phyloP scores from a whole-genome alignment of 2,888 invertebrate species.

The Aricia artaxerxes region DNA sequence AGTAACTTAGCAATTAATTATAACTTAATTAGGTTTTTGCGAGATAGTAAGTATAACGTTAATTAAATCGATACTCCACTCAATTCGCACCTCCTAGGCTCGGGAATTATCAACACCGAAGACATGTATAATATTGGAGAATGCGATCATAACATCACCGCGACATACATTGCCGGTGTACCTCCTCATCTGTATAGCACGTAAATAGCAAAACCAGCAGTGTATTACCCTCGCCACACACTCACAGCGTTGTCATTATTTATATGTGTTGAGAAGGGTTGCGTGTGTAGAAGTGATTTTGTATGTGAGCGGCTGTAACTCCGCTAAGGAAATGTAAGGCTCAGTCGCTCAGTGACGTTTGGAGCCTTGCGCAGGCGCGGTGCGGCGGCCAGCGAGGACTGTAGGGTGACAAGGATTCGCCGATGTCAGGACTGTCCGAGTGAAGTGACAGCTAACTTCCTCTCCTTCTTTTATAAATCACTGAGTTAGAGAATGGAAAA shows the following conservation, averaged over 20 bases:
- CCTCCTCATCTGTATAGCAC: background rate
- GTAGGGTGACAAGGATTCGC: conserved; percentile 52
- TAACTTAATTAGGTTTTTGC: background rate
- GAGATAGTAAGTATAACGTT: background rate
- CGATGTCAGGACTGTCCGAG: conserved; percentile 34
- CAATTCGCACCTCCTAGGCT: conserved; percentile 40
- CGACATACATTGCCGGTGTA: conserved; percentile 39
- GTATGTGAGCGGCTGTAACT: conserved; percentile 49
- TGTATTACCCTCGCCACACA: background rate
- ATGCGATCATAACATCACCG: conserved; percentile 52
- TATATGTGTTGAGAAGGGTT: conserved; percentile 29
- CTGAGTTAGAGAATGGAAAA: background rate
- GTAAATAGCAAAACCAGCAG: background rate
- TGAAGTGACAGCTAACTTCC: background rate
- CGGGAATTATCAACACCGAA: conserved; percentile 55
- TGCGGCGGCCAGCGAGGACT: conserved; percentile 56
- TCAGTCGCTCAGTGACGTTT: conserved; percentile 55
- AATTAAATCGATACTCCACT: conserved; percentile 20
- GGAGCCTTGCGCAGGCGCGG: conserved; percentile 65
- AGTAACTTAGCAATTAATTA: background rate
- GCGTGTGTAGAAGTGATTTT: conserved; percentile 38
- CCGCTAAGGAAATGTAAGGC: conserved; percentile 45
- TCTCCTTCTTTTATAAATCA: background rate
- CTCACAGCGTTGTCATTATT: conserved; percentile 19
- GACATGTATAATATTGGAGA: conserved; percentile 52